Percentiles rank a stretch among this genome's conserved stretches.
These are phyloP conservation scores for Iphiclides podalirius DNA, from an alignment of 2,888 invertebrate species.

Conservation along the genomic window DNA sequence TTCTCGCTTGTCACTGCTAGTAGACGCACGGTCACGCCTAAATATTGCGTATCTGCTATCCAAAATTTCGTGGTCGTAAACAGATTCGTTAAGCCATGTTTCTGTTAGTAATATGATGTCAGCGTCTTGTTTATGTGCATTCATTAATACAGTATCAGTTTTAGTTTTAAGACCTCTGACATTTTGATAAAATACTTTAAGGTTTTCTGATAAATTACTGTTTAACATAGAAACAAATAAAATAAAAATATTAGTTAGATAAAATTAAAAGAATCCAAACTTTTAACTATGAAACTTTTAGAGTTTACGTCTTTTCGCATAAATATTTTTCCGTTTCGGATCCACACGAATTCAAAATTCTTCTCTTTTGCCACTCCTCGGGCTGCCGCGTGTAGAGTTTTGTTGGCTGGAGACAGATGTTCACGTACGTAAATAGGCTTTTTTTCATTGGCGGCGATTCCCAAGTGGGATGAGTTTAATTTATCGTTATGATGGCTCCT, in stretches of 20 bases:
- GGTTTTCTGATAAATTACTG: too few species aligned
- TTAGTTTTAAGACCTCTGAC: too few species aligned
- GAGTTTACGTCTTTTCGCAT: not conserved
- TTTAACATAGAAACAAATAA: not conserved
- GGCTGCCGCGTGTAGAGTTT: not conserved
- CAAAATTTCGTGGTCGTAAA: too few species aligned
- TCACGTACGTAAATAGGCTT: not conserved
- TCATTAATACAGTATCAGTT: too few species aligned
- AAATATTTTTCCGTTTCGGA: not conserved
- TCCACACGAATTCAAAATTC: not conserved
- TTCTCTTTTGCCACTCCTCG: not conserved
- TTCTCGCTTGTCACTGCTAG: too few species aligned
- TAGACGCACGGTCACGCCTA: too few species aligned
- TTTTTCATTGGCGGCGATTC: not conserved
- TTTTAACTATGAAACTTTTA: not conserved
- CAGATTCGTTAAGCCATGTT: too few species aligned
- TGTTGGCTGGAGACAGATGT: not conserved
- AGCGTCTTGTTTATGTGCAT: too few species aligned
- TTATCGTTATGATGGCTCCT: not conserved
- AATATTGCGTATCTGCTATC: too few species aligned
- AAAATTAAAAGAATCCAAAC: not conserved
- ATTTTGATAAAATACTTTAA: not conserved
- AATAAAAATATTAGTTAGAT: too few species aligned
- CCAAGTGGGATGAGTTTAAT: not conserved
- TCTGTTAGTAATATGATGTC: too few species aligned